Evolutionary conservation across 2,888 invertebrate genomes (phyloP).

Genomic region (Theretra japonica): DNA sequence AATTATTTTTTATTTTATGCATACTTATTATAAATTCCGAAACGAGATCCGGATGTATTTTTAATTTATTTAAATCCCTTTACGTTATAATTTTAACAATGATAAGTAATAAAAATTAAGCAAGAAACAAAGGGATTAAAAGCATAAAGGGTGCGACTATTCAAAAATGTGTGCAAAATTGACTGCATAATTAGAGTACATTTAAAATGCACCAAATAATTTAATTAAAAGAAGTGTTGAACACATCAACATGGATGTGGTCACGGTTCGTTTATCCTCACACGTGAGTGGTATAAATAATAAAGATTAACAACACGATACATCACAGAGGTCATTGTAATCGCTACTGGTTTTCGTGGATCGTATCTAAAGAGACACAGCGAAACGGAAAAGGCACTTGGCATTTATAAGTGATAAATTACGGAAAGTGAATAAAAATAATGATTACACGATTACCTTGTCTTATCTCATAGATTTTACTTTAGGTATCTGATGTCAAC

Average conservation of each 20-base stretch:
- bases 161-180: no score
- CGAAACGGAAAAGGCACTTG: neutral
- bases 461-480: no score
- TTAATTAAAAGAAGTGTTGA: neutral
- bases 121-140: neutral
- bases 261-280: neutral
- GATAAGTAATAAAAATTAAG: no score
- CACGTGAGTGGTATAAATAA: slow-evolving; percentile 2
- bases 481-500: no score
- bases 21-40: neutral
- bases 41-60: neutral
- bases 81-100: neutral
- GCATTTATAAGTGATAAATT: neutral
- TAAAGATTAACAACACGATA: slow-evolving; percentile 19
- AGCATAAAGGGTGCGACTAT: neutral
- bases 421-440: neutral
- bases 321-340: neutral
- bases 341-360: slow-evolving; percentile 9
- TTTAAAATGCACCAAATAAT: neutral
- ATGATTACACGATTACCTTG: neutral
- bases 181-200: no score
- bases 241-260: neutral
- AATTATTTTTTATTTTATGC: neutral
- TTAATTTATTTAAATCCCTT: neutral
- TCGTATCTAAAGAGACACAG: slow-evolving; percentile 2